phyloP scores from a whole-genome alignment of 2,888 invertebrate species.

The Smittia sp. region DNA sequence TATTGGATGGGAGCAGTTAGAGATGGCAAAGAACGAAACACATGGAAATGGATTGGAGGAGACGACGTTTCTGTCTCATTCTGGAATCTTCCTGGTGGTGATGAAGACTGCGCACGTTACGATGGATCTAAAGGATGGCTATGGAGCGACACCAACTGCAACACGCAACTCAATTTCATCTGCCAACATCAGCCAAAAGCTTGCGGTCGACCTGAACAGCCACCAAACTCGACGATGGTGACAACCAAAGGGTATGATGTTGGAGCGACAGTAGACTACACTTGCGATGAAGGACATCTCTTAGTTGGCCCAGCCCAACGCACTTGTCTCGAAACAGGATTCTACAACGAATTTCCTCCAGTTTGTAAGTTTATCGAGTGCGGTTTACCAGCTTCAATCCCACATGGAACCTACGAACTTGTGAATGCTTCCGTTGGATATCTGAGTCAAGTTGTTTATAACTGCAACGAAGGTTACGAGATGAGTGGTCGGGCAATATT shows the following conservation, averaged over 20 bases:
- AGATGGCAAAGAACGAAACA: conserved; percentile 71
- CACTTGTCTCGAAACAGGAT: conserved; percentile 85
- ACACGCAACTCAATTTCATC: conserved; percentile 79
- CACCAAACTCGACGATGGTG: conserved; percentile 86
- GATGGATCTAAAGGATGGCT: conserved; percentile 93
- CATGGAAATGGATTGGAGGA: conserved; percentile 89
- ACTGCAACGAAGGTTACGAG: conserved; percentile 78
- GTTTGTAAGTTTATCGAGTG: conserved; percentile 90
- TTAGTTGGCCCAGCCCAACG: conserved; percentile 80
- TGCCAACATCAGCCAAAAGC: conserved; percentile 92
- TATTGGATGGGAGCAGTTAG: conserved; percentile 93
- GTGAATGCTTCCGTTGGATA: conserved; percentile 86
- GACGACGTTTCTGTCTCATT: conserved; percentile 86
- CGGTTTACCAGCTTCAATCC: conserved; percentile 81
- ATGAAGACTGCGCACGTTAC: conserved; percentile 82
- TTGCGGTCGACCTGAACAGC: conserved; percentile 89
- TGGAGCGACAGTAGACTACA: conserved; percentile 78
- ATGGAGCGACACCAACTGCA: conserved; percentile 90
- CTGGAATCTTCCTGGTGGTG: conserved; percentile 83
- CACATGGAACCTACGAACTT: conserved; percentile 75
- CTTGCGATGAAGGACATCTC: conserved; percentile 81
- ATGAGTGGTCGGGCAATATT: conserved; percentile 80
- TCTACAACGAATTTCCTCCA: conserved; percentile 90
- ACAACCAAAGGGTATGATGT: conserved; percentile 73
- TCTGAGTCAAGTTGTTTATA: conserved; percentile 79